phyloP scores from a whole-genome alignment of 2,888 invertebrate genomes.

The Caprella mutica region DNA sequence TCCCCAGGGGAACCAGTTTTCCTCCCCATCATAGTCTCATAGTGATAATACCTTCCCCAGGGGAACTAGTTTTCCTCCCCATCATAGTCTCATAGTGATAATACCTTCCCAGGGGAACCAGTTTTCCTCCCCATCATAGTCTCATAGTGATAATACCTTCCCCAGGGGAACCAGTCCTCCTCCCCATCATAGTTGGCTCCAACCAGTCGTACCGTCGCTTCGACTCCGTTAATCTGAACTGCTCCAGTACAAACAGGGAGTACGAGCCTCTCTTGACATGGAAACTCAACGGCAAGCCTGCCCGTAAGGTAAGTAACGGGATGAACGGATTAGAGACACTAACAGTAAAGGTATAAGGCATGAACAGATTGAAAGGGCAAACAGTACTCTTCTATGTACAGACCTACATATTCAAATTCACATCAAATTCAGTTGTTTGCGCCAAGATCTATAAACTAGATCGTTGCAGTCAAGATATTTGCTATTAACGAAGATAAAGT shows the following conservation, averaged over 20 bases:
- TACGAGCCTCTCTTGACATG: conserved; percentile 11
- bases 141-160: background rate
- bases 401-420: too few species aligned
- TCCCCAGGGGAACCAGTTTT: too few species aligned
- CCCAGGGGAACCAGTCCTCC: conserved; percentile 10
- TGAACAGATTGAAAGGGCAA: too few species aligned
- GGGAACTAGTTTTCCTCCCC: conserved; percentile 8
- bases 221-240: conserved; percentile 13
- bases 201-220: background rate
- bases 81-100: background rate
- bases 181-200: conserved; percentile 7
- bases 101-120: too few species aligned
- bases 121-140: too few species aligned
- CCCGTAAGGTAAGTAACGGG: conserved; percentile 5
- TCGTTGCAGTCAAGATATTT: too few species aligned
- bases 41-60: background rate
- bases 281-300: conserved; percentile 11
- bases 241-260: conserved; percentile 10
- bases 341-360: too few species aligned
- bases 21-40: too few species aligned
- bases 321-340: background rate
- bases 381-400: too few species aligned
- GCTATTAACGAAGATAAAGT: too few species aligned
- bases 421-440: too few species aligned
- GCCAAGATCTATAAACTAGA: too few species aligned